Evolutionary conservation across 1,140 invertebrate species (phyloP).

Genomic region (Drosophila trapezifrons): DNA sequence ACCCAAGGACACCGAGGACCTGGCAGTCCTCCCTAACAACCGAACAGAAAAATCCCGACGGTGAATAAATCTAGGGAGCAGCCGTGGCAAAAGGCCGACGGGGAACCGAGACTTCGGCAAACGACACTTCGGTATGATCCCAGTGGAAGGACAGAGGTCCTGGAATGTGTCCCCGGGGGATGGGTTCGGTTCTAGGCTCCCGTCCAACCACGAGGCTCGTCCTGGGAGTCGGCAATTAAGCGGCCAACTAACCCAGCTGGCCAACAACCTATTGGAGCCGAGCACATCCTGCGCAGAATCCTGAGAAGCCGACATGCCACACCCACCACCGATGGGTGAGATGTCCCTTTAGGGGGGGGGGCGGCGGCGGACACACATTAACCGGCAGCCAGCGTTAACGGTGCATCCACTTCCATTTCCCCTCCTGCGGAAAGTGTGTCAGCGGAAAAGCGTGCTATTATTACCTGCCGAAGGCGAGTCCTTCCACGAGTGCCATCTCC

Average conservation of each 20-base stretch:
- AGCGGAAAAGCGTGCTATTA: constrained; percentile 41
- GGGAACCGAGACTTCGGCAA: constrained; percentile 14
- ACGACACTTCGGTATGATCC: constrained; percentile 1
- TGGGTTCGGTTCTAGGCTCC: constrained; percentile 23
- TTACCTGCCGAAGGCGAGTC: constrained; percentile 65
- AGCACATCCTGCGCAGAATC: constrained; percentile 76
- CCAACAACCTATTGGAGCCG: constrained; percentile 69
- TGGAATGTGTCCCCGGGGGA: not conserved
- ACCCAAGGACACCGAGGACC: constrained; percentile 54
- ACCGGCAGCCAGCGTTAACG: constrained; percentile 70
- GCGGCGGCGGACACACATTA: constrained; percentile 47
- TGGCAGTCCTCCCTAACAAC: constrained; percentile 39
- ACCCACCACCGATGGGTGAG: constrained; percentile 56
- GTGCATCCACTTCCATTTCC: constrained; percentile 17
- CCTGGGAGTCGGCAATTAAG: constrained; percentile 66
- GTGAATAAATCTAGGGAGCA: constrained; percentile 36
- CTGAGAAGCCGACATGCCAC: constrained; percentile 48
- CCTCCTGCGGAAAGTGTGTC: constrained; percentile 65
- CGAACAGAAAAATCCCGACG: constrained; percentile 55
- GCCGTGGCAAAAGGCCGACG: constrained; percentile 47
- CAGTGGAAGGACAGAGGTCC: not conserved
- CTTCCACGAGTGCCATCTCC: constrained; percentile 42
- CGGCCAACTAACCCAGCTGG: constrained; percentile 38
- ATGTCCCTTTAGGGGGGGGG: too few species aligned
- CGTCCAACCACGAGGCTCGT: constrained; percentile 72